phyloP scores from a whole-genome alignment of 2,888 invertebrate genomes.

The Athalia cordata region DNA sequence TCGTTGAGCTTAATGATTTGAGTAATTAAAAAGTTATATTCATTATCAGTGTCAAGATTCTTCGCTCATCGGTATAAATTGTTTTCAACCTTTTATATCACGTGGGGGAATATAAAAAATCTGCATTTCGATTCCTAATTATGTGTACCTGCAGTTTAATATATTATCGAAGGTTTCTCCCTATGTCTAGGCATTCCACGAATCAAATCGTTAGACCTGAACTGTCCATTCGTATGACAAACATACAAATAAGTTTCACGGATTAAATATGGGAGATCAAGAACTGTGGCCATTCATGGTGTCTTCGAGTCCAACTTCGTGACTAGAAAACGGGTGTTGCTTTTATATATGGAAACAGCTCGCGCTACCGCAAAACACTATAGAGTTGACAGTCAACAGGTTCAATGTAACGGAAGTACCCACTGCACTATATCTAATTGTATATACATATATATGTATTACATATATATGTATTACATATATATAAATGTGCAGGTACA shows the following conservation, averaged over 20 bases:
- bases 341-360: slow-evolving; percentile 24
- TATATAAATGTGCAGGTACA: background rate
- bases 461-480: slow-evolving; percentile 16
- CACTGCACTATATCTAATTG: slow-evolving; percentile 40
- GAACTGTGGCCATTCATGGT: slow-evolving; percentile 37
- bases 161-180: background rate
- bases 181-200: slow-evolving; percentile 32
- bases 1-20: too few relatives aligned
- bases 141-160: background rate
- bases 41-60: too few relatives aligned
- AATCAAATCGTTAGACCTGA: background rate
- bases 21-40: too few relatives aligned
- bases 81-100: too few relatives aligned
- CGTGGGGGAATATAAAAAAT: too few relatives aligned
- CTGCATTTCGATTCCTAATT: too few relatives aligned
- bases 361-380: background rate
- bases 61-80: too few relatives aligned
- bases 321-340: slow-evolving; percentile 33
- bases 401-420: slow-evolving; percentile 44
- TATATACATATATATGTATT: slow-evolving; percentile 1
- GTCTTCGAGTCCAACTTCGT: slow-evolving; percentile 27
- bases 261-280: slow-evolving; percentile 42
- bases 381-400: slow-evolving; percentile 31
- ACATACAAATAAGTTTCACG: slow-evolving; percentile 33
- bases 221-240: background rate